Evolutionary conservation across 2,888 invertebrate species (phyloP).

Genomic region (Gymnosoma rotundatum): DNA sequence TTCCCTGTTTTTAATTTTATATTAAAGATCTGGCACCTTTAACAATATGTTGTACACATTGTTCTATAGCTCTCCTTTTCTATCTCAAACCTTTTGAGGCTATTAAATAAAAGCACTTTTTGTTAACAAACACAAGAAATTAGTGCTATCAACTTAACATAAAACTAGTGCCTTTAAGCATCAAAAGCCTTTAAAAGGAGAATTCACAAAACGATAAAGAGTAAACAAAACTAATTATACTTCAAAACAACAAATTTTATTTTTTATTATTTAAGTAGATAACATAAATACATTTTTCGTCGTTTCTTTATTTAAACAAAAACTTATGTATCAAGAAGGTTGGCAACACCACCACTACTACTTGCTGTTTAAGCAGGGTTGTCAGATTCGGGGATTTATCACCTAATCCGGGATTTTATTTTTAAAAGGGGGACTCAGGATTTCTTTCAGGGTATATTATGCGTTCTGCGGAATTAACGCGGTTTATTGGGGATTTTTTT

Average conservation of each 20-base stretch:
- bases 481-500: no score
- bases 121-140: slow-evolving; percentile 33
- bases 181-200: no score
- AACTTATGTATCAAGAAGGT: neutral
- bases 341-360: slow-evolving; percentile 34
- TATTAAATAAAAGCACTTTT: neutral
- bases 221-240: neutral
- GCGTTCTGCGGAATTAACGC: no score
- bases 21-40: slow-evolving; percentile 27
- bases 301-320: neutral
- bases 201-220: neutral
- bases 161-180: no score
- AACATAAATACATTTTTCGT: neutral
- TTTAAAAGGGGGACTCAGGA: no score
- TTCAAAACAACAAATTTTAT: neutral
- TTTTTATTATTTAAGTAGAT: neutral
- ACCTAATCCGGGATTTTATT: no score
- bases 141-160: slow-evolving; percentile 41
- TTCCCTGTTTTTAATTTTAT: neutral
- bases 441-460: no score
- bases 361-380: neutral
- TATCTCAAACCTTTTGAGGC: slow-evolving; percentile 29
- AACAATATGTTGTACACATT: neutral
- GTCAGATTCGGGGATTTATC: no score
- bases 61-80: slow-evolving; percentile 34